Evolutionary conservation across 2,797 vertebrate genomes (phyloP), one percentile per base, ranked within the genome.

Genomic region (Salmo trutta): DNA sequence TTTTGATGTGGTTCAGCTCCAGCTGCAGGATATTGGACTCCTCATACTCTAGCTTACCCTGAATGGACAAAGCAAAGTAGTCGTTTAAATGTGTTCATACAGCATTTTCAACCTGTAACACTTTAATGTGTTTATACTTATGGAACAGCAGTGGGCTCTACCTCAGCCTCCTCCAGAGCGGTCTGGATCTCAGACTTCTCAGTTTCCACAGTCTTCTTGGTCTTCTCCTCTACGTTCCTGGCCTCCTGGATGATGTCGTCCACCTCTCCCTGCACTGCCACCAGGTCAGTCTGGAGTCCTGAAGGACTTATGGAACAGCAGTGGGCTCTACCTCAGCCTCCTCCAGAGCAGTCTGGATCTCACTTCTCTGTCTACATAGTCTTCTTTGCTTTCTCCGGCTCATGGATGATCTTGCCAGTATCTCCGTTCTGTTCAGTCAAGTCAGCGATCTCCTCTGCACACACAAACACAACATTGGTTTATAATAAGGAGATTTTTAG

Each of bases 11-110:
- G 82, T 84, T 94, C 74, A 95, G 77, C 80, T 95, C 94, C 71
- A 95, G 88, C 31, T 95, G 93, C 62, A 93, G 80, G 66, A 95
- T 92, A 87, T 95, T 95, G 74, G 91, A 92, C 68, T 95, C 94
- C 83, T 95, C 94, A 0, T 94, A 91, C 75, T 94, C 94, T 82
- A 95, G 83, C 64, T 93, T 91, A 19, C 89, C 93, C 94, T 95
- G 31, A 41, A 41, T 41, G 41, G 27, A 53, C 4, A 21, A 8
- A 52, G 41, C 51, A n/a, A 71, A 14, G 52, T n/a, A 64, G 41
- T 41, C 2, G 41, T 47, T 47, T 12, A 47, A 47, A 47, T 47
- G 41, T 47, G 41, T 14, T 47, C 12, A 17, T 10, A 21, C 56
- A 17, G 56, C n/a, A 17, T 62, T 17, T 62, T 47, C 41, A 47